A percentile compares a stretch with the other conserved stretches of the same genome.
Conservation (phyloP, 2,113 vertebrate genomes). For the Sakesphorus luctuosus region DNA sequence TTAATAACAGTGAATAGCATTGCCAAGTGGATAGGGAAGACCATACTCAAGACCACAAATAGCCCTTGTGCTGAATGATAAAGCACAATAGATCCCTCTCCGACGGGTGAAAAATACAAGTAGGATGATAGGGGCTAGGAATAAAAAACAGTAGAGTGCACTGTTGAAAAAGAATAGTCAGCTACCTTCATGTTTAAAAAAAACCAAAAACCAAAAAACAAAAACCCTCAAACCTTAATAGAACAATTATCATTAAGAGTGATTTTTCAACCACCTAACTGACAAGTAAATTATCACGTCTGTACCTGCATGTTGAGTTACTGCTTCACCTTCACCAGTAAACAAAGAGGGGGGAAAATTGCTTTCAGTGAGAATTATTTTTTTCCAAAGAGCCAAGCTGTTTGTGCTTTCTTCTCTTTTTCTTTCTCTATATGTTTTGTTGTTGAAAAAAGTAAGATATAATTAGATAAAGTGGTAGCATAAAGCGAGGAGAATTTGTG, state of each 20-base stretch:
- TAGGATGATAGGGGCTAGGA: not conserved
- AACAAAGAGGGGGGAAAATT: constrained; percentile 26
- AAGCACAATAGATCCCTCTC: not conserved
- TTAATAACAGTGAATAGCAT: not conserved
- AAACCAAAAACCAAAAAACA: not conserved
- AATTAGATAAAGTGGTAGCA: constrained; percentile 1
- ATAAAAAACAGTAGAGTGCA: constrained; percentile 45
- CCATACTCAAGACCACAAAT: not conserved
- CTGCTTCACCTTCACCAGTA: constrained; percentile 37
- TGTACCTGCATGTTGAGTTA: constrained; percentile 55
- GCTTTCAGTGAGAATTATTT: constrained; percentile 38
- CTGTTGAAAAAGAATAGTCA: constrained; percentile 36
- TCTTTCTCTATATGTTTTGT: constrained; percentile 31
- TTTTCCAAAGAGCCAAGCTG: constrained; percentile 30
- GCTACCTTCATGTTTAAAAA: not conserved
- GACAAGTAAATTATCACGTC: constrained; percentile 53
- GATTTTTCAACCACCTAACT: constrained; percentile 37
- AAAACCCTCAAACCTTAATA: not conserved
- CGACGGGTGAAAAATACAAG: not conserved
- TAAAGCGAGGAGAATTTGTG: not conserved
- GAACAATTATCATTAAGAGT: constrained; percentile 54
- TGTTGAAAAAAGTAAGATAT: not conserved
- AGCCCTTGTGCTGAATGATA: not conserved
- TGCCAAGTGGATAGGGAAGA: not conserved
- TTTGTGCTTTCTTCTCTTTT: constrained; percentile 28